Percentiles rank a stretch among this genome's conserved stretches.
Conservation (phyloP, 37 sponge, comb jelly and placozoan species). For the Beroe forskalii region DNA sequence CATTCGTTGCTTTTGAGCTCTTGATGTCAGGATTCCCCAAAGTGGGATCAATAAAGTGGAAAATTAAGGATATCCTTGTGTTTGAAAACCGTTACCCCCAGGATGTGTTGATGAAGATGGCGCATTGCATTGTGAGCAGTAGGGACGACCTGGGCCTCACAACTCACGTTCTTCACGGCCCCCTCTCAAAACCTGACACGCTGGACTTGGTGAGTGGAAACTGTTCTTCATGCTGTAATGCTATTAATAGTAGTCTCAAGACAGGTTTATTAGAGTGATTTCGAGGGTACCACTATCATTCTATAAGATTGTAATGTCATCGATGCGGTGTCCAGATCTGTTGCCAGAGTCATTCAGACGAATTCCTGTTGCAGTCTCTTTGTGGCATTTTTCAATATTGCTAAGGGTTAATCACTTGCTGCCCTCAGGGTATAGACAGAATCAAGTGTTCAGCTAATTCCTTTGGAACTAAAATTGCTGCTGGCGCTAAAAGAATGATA, state of each 20-base stretch:
- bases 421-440: slow-evolving; percentile 13
- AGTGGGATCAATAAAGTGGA: too few relatives aligned
- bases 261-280: not conserved
- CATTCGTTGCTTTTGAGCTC: too few relatives aligned
- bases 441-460: slow-evolving; percentile 32
- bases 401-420: too few relatives aligned
- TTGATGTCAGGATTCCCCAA: too few relatives aligned
- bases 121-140: slow-evolving; percentile 27
- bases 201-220: slow-evolving; percentile 26
- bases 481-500: slow-evolving; percentile 49
- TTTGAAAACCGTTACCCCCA: too few relatives aligned
- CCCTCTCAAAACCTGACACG: slow-evolving; percentile 20
- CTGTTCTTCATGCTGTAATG: not conserved
- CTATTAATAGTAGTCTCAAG: not conserved
- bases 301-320: too few relatives aligned
- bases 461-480: slow-evolving; percentile 54
- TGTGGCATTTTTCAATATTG: not conserved
- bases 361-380: too few relatives aligned
- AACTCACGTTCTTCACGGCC: slow-evolving; percentile 46
- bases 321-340: too few relatives aligned
- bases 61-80: too few relatives aligned
- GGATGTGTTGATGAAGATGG: slow-evolving; percentile 64
- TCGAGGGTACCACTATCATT: too few relatives aligned
- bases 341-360: too few relatives aligned
- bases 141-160: slow-evolving; percentile 37